Base-by-base conservation (phyloP, 2,797 vertebrate species). In the Acanthis flammea region DNA sequence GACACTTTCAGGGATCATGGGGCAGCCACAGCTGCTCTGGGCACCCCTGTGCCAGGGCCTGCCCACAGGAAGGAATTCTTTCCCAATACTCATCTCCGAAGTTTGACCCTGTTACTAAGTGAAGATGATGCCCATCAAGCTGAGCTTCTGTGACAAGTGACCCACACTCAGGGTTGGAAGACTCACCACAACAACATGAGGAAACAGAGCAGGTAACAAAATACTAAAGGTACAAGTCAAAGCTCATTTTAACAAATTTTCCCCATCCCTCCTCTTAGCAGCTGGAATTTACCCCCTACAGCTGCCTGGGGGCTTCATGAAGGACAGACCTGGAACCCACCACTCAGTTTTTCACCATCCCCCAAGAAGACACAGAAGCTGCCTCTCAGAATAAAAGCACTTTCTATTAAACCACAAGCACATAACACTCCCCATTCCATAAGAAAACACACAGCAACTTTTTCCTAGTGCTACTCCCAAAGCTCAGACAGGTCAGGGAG, bases 11-110 rank as follows among this genome's bases (percentile, higher is more conserved):
- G 48, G 24, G 28, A 62, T 70, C 17, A 50, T 48, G 55, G n/a
- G 14, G 7, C 62, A 62, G 23, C 48, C 35, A 21, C 48, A 75
- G 48, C 27, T 55, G 0, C 77, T 68, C 70, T 21, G 4, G 39
- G 13, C 6, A 60, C 1, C 2, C 2, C 45, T 67, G 7, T 60
- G 53, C 61, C 68, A 88, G 39, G 22, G 33, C 31, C 41, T 54
- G 0, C 0, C 33, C 63, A 1, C 3, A 55, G 24, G 0, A 1
- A 61, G 10, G 2, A 57, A 75, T 19, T 50, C 27, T 31, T 61
- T 19, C 50, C 71, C 63, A 50, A 8, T 4, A 37, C 22, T 48
- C 31, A 70, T n/a, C 54, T 57, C 7, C 0, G 17, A 10, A 7
- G 18, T 48, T 11, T 55, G 57, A 35, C 31, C 12, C 25, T 7